Conservation (phyloP, 2,113 vertebrate genomes). For the Pimephales promelas region DNA sequence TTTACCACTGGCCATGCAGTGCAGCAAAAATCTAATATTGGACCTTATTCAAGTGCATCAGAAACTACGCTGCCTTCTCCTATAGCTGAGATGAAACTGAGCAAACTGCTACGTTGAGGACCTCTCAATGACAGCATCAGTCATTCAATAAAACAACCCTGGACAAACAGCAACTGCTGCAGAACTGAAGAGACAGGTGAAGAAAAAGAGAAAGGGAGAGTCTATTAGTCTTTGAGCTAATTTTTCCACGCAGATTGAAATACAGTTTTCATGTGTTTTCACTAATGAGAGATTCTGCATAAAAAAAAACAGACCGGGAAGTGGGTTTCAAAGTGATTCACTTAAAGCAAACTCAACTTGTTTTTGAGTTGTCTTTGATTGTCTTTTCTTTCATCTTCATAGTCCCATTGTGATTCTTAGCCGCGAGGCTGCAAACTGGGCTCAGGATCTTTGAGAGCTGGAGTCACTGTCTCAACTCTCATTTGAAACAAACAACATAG, state of each 20-base stretch:
- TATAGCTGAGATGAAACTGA: neutral
- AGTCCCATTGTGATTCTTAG: neutral
- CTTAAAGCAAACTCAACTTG: conserved; percentile 36
- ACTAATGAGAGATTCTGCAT: conserved; percentile 28
- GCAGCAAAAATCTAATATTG: neutral
- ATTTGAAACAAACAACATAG: conserved; percentile 15
- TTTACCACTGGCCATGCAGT: neutral
- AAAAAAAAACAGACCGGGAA: neutral
- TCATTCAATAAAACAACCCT: conserved; percentile 1
- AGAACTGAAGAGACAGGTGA: neutral
- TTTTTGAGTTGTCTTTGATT: conserved; percentile 45
- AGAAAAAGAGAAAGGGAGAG: neutral
- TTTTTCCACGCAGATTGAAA: conserved; percentile 34
- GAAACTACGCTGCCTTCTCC: neutral
- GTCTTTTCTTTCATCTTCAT: conserved; percentile 47
- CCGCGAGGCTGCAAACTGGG: neutral
- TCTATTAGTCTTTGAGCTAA: conserved; percentile 21
- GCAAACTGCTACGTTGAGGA: neutral
- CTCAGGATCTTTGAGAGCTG: conserved; percentile 10
- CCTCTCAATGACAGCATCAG: conserved; percentile 4
- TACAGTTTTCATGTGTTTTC: conserved; percentile 31
- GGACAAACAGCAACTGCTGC: neutral
- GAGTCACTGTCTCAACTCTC: conserved; percentile 18
- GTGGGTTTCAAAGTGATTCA: conserved; percentile 39
- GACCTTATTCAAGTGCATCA: neutral